A percentile compares a stretch with the other conserved stretches of the same genome.
Evolutionary conservation across 2,888 invertebrate genomes (phyloP).

Genomic region (Globia sparganii): DNA sequence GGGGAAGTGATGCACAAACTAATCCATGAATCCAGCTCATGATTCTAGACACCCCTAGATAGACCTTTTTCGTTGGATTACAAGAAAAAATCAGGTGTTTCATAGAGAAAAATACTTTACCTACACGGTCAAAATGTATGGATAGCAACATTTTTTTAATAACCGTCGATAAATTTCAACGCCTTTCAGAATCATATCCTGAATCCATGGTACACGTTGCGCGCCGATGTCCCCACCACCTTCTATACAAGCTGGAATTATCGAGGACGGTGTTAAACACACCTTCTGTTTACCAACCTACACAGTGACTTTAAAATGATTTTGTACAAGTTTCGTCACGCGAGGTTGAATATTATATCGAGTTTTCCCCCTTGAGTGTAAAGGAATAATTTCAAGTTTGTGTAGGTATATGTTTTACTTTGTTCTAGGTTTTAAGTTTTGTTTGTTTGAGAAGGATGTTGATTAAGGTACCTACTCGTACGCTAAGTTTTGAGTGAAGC

Average conservation of each 20-base stretch:
- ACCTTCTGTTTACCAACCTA: not conserved
- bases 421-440: conserved; percentile 42
- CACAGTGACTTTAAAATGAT: conserved; percentile 31
- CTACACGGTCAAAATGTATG: too few species aligned
- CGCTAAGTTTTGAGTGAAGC: conserved; percentile 10
- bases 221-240: too few species aligned
- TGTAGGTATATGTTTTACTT: conserved; percentile 23
- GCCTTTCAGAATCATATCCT: too few species aligned
- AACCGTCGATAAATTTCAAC: too few species aligned
- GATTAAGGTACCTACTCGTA: conserved; percentile 49
- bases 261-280: not conserved
- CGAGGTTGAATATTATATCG: conserved; percentile 55
- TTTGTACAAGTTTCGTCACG: conserved; percentile 40
- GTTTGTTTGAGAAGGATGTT: conserved; percentile 48
- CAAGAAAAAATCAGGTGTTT: too few species aligned
- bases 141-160: too few species aligned
- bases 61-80: too few species aligned
- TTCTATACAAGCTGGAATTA: not conserved
- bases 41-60: too few species aligned
- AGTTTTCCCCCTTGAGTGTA: conserved; percentile 26
- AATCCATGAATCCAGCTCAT: too few species aligned
- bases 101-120: too few species aligned
- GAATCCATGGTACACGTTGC: too few species aligned
- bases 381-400: conserved; percentile 56
- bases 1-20: too few species aligned